Conservation (phyloP, 2,113 vertebrate genomes). For the Mungos mungo region DNA sequence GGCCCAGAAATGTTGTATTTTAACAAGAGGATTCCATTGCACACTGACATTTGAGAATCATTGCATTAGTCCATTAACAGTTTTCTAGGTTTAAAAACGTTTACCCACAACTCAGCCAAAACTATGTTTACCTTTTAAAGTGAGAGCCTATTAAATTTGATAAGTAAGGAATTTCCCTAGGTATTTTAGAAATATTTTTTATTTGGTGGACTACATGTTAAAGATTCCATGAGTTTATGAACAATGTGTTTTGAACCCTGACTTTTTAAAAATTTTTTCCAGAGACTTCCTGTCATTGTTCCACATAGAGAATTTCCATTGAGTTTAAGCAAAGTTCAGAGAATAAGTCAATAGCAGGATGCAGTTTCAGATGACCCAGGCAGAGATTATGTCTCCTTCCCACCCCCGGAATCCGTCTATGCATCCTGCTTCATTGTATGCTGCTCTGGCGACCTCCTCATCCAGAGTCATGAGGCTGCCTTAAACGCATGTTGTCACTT, state of each 20-base stretch:
- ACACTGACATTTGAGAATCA: background rate
- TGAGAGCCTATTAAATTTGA: conserved; percentile 45
- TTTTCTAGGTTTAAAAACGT: background rate
- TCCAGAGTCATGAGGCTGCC: background rate
- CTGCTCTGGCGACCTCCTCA: background rate
- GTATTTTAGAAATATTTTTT: conserved; percentile 21
- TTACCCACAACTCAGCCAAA: background rate
- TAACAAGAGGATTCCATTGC: background rate
- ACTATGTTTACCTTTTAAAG: conserved; percentile 39
- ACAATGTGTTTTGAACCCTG: conserved; percentile 49
- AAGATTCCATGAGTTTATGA: conserved; percentile 30
- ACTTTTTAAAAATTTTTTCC: conserved; percentile 20
- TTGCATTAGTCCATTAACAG: background rate
- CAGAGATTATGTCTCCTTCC: background rate
- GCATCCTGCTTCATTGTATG: background rate
- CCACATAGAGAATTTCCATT: conserved; percentile 3
- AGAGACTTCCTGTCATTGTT: conserved; percentile 70
- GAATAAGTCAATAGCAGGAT: conserved; percentile 54
- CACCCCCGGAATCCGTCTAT: accelerated
- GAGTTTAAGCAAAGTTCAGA: background rate
- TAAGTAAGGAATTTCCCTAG: conserved; percentile 66
- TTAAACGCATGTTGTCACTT: background rate
- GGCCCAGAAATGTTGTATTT: background rate
- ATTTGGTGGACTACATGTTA: background rate
- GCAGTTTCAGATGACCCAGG: background rate